These are phyloP conservation scores for Himalopsyche anomala DNA, from an alignment of 2,888 invertebrate genomes.

Conservation along the genomic window DNA sequence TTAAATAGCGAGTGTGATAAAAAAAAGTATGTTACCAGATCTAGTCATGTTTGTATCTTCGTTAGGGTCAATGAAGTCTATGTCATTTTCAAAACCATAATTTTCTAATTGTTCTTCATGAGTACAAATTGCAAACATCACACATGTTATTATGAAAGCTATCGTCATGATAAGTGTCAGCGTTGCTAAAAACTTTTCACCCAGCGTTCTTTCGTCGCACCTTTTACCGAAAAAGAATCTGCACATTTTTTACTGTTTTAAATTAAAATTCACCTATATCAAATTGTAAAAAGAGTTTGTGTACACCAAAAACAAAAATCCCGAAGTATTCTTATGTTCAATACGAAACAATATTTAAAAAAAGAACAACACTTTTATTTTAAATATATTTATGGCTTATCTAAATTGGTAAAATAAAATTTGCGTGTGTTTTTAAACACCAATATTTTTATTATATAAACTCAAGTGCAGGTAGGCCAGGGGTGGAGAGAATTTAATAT, in stretches of 20 bases:
- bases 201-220: conserved; percentile 1
- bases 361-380: not conserved
- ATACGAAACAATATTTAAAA: not conserved
- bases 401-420: too few species aligned
- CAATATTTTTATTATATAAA: too few species aligned
- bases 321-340: not conserved
- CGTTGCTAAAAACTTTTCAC: not conserved
- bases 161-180: not conserved
- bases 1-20: too few species aligned
- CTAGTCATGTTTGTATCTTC: too few species aligned
- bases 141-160: not conserved
- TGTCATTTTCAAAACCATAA: not conserved
- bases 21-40: too few species aligned
- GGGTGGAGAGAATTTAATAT: too few species aligned
- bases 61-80: too few species aligned
- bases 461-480: too few species aligned
- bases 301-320: not conserved
- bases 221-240: not conserved
- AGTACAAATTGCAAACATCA: not conserved
- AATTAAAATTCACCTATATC: not conserved
- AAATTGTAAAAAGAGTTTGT: not conserved
- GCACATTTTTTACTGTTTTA: not conserved
- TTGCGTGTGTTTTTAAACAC: too few species aligned
- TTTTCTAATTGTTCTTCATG: not conserved
- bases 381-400: not conserved